A percentile compares a stretch with the other conserved stretches of the same genome.
phyloP scores from a whole-genome alignment of 2,888 invertebrate genomes.

The Andrena bucephala region DNA sequence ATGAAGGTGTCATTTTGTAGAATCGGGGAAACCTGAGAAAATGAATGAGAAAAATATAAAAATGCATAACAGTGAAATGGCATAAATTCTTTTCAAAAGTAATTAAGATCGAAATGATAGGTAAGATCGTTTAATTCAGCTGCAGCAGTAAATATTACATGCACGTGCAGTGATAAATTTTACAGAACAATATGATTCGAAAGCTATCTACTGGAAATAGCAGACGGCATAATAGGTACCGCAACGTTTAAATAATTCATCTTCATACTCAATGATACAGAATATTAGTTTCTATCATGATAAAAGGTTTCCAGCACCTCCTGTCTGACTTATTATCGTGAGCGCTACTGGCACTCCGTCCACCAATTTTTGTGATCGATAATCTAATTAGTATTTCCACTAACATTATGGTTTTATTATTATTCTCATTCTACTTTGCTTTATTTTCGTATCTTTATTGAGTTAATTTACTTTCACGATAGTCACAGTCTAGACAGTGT shows the following conservation, averaged over 20 bases:
- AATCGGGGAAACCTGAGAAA: too few relatives aligned
- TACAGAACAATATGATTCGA: neutral
- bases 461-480: too few relatives aligned
- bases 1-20: too few relatives aligned
- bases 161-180: slow-evolving; percentile 1
- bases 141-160: too few relatives aligned
- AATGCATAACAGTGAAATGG: too few relatives aligned
- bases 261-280: neutral
- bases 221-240: too few relatives aligned
- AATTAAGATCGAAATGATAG: slow-evolving; percentile 5
- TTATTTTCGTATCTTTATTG: neutral
- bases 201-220: too few relatives aligned
- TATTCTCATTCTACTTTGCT: neutral
- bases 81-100: too few relatives aligned
- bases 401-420: neutral
- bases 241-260: slow-evolving; percentile 1
- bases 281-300: neutral
- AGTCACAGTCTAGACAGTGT: neutral
- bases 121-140: neutral
- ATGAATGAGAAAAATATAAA: too few relatives aligned
- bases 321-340: too few relatives aligned
- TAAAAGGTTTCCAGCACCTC: too few relatives aligned
- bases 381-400: neutral
- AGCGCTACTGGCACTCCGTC: neutral
- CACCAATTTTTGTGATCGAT: neutral